These are phyloP conservation scores for Scopus umbretta DNA, from an alignment of 2,113 vertebrate species.

Conservation along the genomic window DNA sequence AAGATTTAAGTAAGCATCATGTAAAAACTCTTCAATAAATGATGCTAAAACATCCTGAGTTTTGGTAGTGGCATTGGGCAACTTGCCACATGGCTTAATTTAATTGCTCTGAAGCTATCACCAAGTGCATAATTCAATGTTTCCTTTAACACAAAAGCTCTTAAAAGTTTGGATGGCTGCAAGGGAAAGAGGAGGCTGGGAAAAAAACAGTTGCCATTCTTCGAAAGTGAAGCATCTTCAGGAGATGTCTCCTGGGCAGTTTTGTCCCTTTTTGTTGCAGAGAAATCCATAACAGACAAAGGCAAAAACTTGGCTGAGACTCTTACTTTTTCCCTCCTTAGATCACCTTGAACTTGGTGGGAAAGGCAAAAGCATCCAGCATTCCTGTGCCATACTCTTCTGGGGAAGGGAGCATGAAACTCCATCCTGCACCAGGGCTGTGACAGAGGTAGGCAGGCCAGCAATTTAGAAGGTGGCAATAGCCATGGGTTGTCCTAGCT, in stretches of 20 bases:
- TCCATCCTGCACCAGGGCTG: neutral
- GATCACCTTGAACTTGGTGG: neutral
- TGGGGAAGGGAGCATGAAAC: neutral
- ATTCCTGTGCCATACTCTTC: neutral
- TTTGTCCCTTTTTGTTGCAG: neutral
- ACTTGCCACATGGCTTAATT: neutral
- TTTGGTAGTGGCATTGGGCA: slow-evolving; percentile 7
- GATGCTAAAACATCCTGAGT: slow-evolving; percentile 13
- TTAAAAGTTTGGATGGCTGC: neutral
- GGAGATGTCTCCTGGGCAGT: neutral
- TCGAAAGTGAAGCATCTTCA: neutral
- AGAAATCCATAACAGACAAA: neutral
- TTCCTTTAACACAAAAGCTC: neutral
- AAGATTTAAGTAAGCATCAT: slow-evolving; percentile 48
- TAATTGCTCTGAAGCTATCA: slow-evolving; percentile 12
- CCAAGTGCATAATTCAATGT: slow-evolving; percentile 11
- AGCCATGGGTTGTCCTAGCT: neutral
- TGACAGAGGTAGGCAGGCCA: neutral
- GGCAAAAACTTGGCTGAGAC: neutral
- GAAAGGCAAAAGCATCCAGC: neutral
- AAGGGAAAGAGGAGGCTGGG: neutral
- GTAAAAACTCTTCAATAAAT: slow-evolving; percentile 43
- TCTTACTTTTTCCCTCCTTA: neutral
- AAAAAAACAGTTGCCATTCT: neutral
- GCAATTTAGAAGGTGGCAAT: neutral